These are phyloP conservation scores for Formica aserva DNA, from an alignment of 2,888 invertebrate species.

Conservation along the genomic window DNA sequence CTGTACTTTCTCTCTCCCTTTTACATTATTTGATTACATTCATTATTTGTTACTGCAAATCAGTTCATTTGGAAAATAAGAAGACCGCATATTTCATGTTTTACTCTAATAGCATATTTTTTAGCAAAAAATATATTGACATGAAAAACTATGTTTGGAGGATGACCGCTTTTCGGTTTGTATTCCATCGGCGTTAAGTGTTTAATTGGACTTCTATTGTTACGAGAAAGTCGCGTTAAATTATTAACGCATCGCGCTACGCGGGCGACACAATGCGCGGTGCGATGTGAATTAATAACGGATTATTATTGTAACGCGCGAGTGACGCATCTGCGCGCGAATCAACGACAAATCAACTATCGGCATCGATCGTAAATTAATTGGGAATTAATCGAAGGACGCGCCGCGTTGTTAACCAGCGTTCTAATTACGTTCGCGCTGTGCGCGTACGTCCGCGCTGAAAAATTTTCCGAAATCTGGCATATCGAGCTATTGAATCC, in stretches of 20 bases:
- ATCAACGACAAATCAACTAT: slow-evolving; percentile 42
- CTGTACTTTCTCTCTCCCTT: background rate
- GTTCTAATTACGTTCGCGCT: slow-evolving; percentile 16
- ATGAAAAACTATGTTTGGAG: background rate
- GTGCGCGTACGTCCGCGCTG: background rate
- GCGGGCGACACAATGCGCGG: slow-evolving; percentile 25
- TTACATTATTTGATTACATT: background rate
- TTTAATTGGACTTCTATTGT: slow-evolving; percentile 46
- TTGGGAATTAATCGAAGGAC: slow-evolving; percentile 34
- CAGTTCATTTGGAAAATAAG: background rate
- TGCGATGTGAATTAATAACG: slow-evolving; percentile 27
- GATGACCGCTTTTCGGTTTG: background rate
- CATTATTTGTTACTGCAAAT: background rate
- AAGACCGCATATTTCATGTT: background rate
- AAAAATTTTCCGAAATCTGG: slow-evolving; percentile 33
- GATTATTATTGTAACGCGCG: slow-evolving; percentile 47
- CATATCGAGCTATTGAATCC: slow-evolving; percentile 23
- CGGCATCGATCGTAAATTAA: slow-evolving; percentile 46
- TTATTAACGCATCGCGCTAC: slow-evolving; percentile 31
- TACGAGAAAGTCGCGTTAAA: slow-evolving; percentile 40
- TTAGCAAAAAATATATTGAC: background rate
- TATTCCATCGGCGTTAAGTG: slow-evolving; percentile 18
- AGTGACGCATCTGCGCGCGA: slow-evolving; percentile 3
- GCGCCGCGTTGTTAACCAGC: slow-evolving; percentile 48
- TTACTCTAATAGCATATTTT: background rate